phyloP scores from a whole-genome alignment of 2,888 invertebrate species.

The Zygothrica quintamaculata region DNA sequence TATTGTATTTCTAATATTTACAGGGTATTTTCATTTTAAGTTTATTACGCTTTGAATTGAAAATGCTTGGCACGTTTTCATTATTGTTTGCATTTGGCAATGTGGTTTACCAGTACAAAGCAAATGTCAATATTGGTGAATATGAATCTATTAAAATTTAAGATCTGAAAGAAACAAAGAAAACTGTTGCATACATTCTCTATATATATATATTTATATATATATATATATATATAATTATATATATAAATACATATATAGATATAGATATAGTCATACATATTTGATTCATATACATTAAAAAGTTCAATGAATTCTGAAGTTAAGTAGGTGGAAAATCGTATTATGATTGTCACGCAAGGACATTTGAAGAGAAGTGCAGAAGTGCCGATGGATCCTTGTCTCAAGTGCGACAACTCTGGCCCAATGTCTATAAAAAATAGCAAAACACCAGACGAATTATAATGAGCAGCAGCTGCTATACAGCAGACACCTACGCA shows the following conservation, averaged over 20 bases:
- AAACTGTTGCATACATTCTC: constrained; percentile 17
- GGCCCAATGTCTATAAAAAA: constrained; percentile 56
- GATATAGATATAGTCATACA: too few species aligned
- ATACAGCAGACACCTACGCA: background rate
- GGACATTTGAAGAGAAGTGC: constrained; percentile 5
- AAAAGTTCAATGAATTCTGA: constrained; percentile 24
- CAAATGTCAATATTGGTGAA: background rate
- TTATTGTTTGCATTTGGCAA: constrained; percentile 17
- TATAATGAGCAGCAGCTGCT: constrained; percentile 48
- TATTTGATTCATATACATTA: background rate
- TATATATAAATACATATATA: too few species aligned
- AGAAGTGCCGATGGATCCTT: constrained; percentile 1
- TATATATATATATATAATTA: too few species aligned
- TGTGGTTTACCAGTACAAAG: constrained; percentile 1
- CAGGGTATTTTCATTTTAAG: background rate
- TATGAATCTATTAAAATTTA: constrained; percentile 5
- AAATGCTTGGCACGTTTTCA: constrained; percentile 11
- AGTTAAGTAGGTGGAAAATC: constrained; percentile 8
- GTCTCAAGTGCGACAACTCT: constrained; percentile 22
- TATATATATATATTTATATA: too few species aligned
- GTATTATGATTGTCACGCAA: constrained; percentile 15
- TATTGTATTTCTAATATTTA: too few species aligned
- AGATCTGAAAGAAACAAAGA: constrained; percentile 2
- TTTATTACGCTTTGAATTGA: constrained; percentile 7
- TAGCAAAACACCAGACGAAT: constrained; percentile 59